phyloP scores from a whole-genome alignment of 2,113 vertebrate genomes.

The Paramormyrops kingsleyae region DNA sequence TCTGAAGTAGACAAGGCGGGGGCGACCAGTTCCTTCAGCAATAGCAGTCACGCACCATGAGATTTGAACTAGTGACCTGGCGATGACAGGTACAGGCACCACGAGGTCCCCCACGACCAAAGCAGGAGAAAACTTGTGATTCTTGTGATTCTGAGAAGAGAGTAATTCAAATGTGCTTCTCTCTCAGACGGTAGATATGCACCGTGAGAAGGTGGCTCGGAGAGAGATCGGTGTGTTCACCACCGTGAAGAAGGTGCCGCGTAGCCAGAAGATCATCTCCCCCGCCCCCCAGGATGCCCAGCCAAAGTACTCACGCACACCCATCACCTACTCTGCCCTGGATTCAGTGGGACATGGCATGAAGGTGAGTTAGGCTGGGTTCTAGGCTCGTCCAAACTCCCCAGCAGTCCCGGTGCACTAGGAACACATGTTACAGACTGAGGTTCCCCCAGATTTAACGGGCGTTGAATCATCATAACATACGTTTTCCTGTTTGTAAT shows the following conservation, averaged over 20 bases:
- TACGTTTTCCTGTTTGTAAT: neutral
- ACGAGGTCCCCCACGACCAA: neutral
- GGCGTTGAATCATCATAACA: neutral
- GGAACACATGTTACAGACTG: neutral
- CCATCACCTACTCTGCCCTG: slow-evolving; percentile 69
- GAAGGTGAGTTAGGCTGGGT: slow-evolving; percentile 53
- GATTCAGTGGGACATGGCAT: slow-evolving; percentile 76
- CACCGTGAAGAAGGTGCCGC: slow-evolving; percentile 38
- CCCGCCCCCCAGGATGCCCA: slow-evolving; percentile 54
- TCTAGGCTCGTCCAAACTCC: neutral
- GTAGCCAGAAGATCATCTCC: slow-evolving; percentile 47
- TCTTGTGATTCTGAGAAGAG: neutral
- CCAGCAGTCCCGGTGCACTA: neutral
- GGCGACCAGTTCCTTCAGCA: neutral
- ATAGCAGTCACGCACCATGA: neutral
- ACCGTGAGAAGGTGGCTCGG: slow-evolving; percentile 76
- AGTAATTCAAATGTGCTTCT: neutral
- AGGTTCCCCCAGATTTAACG: neutral
- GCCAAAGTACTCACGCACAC: slow-evolving; percentile 59
- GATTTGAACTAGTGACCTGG: neutral
- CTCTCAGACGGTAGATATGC: slow-evolving; percentile 69
- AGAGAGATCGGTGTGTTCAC: slow-evolving; percentile 70
- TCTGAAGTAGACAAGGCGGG: neutral
- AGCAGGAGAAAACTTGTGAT: neutral
- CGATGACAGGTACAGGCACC: neutral